A percentile compares a stretch with the other conserved stretches of the same genome.
Evolutionary conservation across 2,888 invertebrate species (phyloP).

Genomic region (Achlya flavicornis): DNA sequence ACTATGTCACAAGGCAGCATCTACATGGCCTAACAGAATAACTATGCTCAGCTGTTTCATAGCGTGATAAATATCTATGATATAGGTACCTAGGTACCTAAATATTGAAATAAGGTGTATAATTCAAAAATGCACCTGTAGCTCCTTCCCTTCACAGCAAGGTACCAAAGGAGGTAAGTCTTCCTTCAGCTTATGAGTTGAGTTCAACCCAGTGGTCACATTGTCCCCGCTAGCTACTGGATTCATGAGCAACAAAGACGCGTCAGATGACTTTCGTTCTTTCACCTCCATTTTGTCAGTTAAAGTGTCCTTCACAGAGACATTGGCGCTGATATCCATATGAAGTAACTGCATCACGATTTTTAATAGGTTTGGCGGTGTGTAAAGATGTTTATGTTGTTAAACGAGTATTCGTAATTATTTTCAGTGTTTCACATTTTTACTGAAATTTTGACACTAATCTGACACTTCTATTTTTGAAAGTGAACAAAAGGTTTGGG

Average conservation of each 20-base stretch:
- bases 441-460: conserved; percentile 60
- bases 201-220: conserved; percentile 62
- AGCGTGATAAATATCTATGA: too few relatives aligned
- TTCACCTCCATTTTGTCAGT: conserved; percentile 65
- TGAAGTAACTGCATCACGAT: conserved; percentile 68
- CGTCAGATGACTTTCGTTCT: conserved; percentile 66
- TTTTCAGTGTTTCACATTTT: conserved; percentile 59
- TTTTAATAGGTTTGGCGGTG: conserved; percentile 18
- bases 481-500: conserved; percentile 16
- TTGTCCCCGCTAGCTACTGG: conserved; percentile 79
- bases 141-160: conserved; percentile 74
- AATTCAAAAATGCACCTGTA: conserved; percentile 55
- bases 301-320: conserved; percentile 43
- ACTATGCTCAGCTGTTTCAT: too few relatives aligned
- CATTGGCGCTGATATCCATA: conserved; percentile 48
- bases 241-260: conserved; percentile 67
- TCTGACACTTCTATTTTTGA: conserved; percentile 62
- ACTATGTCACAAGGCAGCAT: too few relatives aligned
- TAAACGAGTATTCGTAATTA: conserved; percentile 28
- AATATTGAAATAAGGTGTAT: conserved; percentile 5
- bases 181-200: conserved; percentile 67
- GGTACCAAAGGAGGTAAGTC: conserved; percentile 71
- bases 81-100: too few relatives aligned
- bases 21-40: too few relatives aligned
- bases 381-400: conserved; percentile 20